phyloP scores from a whole-genome alignment of 1,140 invertebrate genomes.

The Vollenhovia emeryi region DNA sequence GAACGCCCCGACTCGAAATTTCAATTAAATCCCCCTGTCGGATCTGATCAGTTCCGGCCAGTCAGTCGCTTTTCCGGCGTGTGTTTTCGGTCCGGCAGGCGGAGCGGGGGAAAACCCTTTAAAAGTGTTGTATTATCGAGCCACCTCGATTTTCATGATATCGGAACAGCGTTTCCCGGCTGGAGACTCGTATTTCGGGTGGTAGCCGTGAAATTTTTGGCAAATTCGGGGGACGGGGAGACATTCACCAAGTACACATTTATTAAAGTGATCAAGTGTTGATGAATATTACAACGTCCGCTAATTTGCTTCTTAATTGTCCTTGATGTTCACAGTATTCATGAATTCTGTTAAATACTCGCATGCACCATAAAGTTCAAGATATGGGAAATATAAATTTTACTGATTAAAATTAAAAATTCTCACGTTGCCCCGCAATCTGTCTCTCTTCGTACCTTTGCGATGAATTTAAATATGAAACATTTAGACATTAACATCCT shows the following conservation, averaged over 20 bases:
- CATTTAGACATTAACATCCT: too few species aligned
- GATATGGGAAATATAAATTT: not conserved
- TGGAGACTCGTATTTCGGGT: not conserved
- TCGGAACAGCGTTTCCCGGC: not conserved
- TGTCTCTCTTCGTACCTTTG: too few species aligned
- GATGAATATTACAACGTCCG: not conserved
- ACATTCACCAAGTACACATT: not conserved
- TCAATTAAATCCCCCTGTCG: constrained; percentile 45
- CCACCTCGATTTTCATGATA: constrained; percentile 37
- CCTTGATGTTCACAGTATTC: not conserved
- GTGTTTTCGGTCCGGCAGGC: not conserved
- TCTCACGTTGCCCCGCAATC: too few species aligned
- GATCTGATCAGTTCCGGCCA: constrained; percentile 26
- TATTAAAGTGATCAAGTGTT: not conserved
- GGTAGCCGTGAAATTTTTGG: not conserved
- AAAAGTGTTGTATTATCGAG: constrained; percentile 18
- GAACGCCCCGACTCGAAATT: constrained; percentile 43
- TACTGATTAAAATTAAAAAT: too few species aligned
- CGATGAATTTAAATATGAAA: too few species aligned
- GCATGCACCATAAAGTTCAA: not conserved
- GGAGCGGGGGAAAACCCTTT: not conserved
- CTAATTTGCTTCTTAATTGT: not conserved
- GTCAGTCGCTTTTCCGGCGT: constrained; percentile 39
- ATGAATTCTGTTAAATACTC: not conserved
- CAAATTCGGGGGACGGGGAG: not conserved